Percentiles rank a stretch among this genome's conserved stretches.
Evolutionary conservation across 2,113 vertebrate species (phyloP).

Genomic region (Daphoenositta chrysoptera): DNA sequence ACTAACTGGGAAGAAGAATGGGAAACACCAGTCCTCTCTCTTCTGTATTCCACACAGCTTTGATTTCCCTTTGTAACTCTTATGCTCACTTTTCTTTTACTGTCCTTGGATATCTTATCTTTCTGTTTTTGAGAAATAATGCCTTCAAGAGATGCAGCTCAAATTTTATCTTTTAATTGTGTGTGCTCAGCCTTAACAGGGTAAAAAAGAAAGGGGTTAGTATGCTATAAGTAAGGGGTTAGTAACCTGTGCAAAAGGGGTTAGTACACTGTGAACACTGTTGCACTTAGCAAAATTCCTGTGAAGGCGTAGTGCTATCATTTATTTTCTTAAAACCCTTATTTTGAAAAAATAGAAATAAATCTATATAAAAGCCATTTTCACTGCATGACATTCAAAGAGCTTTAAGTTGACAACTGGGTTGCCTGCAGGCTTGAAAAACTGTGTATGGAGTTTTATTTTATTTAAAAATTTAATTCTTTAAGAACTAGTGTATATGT

Average conservation of each 20-base stretch:
- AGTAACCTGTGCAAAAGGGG: background rate
- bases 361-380: conserved; percentile 19
- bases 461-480: conserved; percentile 11
- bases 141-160: conserved; percentile 4
- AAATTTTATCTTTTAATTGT: conserved; percentile 30
- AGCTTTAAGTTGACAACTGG: background rate
- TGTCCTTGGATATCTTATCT: conserved; percentile 24
- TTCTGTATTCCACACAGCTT: background rate
- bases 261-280: background rate
- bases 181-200: background rate
- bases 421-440: background rate
- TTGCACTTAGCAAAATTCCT: background rate
- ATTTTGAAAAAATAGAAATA: background rate
- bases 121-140: background rate
- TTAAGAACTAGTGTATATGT: background rate
- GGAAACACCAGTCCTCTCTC: background rate
- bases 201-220: background rate
- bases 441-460: background rate
- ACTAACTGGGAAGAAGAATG: background rate
- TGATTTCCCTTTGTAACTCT: background rate
- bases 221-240: background rate
- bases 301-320: background rate
- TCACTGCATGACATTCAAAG: background rate
- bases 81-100: background rate
- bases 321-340: background rate